Evolutionary conservation across 1,140 invertebrate genomes (phyloP).

Genomic region (Marisa cornuarietis): DNA sequence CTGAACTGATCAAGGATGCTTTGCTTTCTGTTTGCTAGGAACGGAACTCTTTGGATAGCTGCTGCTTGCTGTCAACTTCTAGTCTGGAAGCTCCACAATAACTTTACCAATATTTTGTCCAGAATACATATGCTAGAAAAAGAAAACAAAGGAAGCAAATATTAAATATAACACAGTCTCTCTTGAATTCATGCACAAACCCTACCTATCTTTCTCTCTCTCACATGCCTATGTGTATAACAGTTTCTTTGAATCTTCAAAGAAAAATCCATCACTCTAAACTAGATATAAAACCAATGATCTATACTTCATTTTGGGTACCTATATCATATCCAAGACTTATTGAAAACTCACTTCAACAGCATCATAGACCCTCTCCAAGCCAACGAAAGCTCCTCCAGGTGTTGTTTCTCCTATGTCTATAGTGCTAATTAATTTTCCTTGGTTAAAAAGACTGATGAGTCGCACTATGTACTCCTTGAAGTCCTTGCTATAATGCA

Average conservation of each 20-base stretch:
- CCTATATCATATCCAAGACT: neutral
- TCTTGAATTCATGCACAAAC: no score
- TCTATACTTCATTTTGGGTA: no score
- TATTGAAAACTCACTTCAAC: slow-evolving; percentile 46
- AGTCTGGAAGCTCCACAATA: slow-evolving; percentile 41
- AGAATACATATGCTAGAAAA: slow-evolving; percentile 53
- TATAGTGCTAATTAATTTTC: slow-evolving; percentile 43
- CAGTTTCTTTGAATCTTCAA: neutral
- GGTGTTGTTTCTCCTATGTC: slow-evolving; percentile 44
- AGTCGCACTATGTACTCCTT: slow-evolving; percentile 40
- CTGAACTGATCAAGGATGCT: no score
- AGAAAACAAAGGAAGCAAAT: slow-evolving; percentile 8
- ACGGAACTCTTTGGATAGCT: no score
- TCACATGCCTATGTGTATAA: neutral
- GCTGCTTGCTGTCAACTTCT: no score
- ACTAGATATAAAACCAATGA: neutral
- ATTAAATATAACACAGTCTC: no score
- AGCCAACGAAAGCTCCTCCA: slow-evolving; percentile 47
- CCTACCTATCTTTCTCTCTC: neutral
- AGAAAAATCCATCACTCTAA: neutral
- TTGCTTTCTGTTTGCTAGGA: no score
- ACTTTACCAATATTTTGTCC: slow-evolving; percentile 56
- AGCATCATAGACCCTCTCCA: slow-evolving; percentile 52
- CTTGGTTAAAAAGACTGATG: slow-evolving; percentile 37
- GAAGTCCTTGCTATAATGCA: slow-evolving; percentile 39